Evolutionary conservation across 2,888 invertebrate genomes (phyloP).

Genomic region (Aethes cnicana): DNA sequence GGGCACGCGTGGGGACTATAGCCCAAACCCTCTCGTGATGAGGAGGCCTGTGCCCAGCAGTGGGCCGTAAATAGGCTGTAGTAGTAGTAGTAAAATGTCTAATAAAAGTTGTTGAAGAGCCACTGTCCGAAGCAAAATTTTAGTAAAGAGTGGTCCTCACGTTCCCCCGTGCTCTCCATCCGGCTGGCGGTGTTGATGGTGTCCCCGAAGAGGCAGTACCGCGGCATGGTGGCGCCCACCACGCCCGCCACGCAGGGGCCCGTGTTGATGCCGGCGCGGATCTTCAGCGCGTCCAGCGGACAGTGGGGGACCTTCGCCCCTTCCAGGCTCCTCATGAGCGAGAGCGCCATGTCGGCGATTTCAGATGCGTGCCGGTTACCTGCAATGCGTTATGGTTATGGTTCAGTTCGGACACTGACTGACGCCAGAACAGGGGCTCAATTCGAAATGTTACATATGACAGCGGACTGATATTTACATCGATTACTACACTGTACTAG

Average conservation of each 20-base stretch:
- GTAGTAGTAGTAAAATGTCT: constrained; percentile 15
- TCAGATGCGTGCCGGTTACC: constrained; percentile 82
- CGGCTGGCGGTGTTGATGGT: constrained; percentile 85
- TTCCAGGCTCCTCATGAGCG: constrained; percentile 75
- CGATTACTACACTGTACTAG: no score
- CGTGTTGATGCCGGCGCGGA: constrained; percentile 84
- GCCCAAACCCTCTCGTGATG: no score
- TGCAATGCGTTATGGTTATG: no score
- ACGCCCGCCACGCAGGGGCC: constrained; percentile 86
- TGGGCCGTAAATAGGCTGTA: no score
- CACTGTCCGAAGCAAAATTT: background rate
- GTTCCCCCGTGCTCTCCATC: constrained; percentile 84
- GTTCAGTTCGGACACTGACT: no score
- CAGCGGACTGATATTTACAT: no score
- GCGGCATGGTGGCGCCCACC: constrained; percentile 83
- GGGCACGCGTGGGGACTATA: no score
- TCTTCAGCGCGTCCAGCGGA: constrained; percentile 69
- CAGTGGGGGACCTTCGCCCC: constrained; percentile 81
- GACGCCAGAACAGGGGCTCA: no score
- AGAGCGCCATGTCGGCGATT: constrained; percentile 84
- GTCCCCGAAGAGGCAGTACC: constrained; percentile 84
- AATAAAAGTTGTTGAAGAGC: no score
- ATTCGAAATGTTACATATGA: no score
- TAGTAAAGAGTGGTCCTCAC: constrained; percentile 39
- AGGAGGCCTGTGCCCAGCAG: no score